Percentiles rank a stretch among this genome's conserved stretches.
phyloP scores from a whole-genome alignment of 64 coral and sea anemone species.

The Montipora cactus region DNA sequence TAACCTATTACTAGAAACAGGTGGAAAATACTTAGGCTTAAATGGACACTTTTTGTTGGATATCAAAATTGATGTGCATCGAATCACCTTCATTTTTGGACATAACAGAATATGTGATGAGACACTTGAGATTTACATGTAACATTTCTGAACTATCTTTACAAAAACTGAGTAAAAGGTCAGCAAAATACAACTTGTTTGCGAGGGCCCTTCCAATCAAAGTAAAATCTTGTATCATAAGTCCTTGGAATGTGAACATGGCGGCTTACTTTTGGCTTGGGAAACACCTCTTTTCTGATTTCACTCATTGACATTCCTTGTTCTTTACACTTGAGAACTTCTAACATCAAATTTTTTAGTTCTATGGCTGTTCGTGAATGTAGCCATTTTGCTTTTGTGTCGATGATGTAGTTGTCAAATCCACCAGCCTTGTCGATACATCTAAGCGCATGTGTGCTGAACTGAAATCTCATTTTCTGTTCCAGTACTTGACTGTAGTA shows the following conservation, averaged over 20 bases:
- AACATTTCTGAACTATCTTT: background rate
- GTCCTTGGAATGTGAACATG: conserved; percentile 79
- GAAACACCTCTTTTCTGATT: conserved; percentile 76
- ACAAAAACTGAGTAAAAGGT: background rate
- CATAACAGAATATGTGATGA: too few species aligned
- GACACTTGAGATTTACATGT: too few species aligned
- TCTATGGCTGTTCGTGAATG: conserved; percentile 88
- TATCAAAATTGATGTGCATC: too few species aligned
- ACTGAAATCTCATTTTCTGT: conserved; percentile 78
- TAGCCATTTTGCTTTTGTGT: conserved; percentile 77
- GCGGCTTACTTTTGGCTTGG: conserved; percentile 73
- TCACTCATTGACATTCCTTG: conserved; percentile 82
- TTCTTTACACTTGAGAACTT: conserved; percentile 82
- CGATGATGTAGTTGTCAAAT: conserved; percentile 98
- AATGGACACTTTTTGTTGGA: too few species aligned
- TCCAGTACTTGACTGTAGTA: conserved; percentile 97
- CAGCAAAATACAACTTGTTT: conserved; percentile 98
- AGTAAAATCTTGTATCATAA: conserved; percentile 94
- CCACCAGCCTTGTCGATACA: conserved; percentile 97
- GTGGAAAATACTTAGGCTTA: too few species aligned
- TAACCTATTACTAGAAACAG: too few species aligned
- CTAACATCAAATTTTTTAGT: conserved; percentile 87
- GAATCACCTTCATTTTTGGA: too few species aligned
- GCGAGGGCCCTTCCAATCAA: conserved; percentile 93
- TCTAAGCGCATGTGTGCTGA: conserved; percentile 93